phyloP scores from a whole-genome alignment of 2,888 invertebrate species.

The Stictocephala bisonia region DNA sequence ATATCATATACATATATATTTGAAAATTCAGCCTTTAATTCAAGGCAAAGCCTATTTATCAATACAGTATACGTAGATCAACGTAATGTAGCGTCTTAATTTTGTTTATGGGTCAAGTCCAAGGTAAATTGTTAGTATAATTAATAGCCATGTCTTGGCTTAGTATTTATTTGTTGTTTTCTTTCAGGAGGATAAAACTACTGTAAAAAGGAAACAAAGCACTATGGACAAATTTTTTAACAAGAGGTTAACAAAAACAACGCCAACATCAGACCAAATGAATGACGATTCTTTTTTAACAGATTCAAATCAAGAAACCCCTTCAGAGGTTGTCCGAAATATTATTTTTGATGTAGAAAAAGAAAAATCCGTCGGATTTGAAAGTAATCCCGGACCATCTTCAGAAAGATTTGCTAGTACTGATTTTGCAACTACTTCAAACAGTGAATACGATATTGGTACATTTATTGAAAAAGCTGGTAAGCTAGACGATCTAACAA shows the following conservation, averaged over 20 bases:
- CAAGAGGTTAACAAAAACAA: not conserved
- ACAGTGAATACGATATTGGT: conserved; percentile 6
- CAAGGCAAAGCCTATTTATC: too few relatives aligned
- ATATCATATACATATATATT: too few relatives aligned
- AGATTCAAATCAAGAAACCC: not conserved
- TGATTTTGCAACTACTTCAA: not conserved
- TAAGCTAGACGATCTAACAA: not conserved
- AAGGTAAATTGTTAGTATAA: too few relatives aligned
- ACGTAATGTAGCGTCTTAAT: too few relatives aligned
- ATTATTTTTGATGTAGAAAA: not conserved
- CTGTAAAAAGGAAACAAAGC: conserved; percentile 13
- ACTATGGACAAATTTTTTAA: not conserved
- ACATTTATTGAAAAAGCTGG: not conserved
- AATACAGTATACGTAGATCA: too few relatives aligned
- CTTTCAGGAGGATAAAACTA: not conserved
- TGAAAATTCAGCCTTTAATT: too few relatives aligned
- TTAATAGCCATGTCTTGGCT: too few relatives aligned
- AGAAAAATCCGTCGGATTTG: conserved; percentile 1
- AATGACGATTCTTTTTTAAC: not conserved
- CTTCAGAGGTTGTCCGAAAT: not conserved
- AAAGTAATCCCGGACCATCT: not conserved
- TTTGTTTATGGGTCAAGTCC: too few relatives aligned
- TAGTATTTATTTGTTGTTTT: too few relatives aligned
- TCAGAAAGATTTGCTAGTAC: not conserved
- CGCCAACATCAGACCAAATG: not conserved